phyloP scores from a whole-genome alignment of 1,140 invertebrate species.

The Drosophila oshimai region DNA sequence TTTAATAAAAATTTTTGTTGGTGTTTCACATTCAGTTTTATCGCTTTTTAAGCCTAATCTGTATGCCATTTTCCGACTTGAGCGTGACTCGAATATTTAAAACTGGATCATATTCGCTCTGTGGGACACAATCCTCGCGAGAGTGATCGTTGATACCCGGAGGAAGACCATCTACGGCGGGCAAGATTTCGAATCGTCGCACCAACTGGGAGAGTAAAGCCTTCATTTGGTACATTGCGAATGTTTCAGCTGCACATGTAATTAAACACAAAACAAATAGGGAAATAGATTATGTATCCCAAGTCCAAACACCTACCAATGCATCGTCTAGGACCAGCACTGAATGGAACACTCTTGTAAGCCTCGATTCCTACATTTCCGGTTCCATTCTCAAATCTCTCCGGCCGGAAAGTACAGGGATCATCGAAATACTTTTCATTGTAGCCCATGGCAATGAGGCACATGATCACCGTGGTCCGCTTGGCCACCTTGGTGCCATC shows the following conservation, averaged over 20 bases:
- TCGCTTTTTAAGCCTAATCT: conserved; percentile 56
- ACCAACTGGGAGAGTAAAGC: conserved; percentile 80
- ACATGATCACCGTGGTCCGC: conserved; percentile 74
- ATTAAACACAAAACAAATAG: background rate
- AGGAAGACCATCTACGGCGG: conserved; percentile 57
- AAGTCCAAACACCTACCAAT: conserved; percentile 58
- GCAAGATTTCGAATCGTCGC: conserved; percentile 72
- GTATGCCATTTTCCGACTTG: conserved; percentile 76
- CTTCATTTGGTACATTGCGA: conserved; percentile 83
- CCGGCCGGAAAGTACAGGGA: conserved; percentile 89
- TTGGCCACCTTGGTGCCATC: conserved; percentile 74
- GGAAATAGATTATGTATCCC: too few species aligned
- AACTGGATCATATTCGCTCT: conserved; percentile 73
- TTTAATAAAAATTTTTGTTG: background rate
- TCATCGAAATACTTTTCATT: conserved; percentile 86
- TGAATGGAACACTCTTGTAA: conserved; percentile 86
- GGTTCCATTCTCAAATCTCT: conserved; percentile 85
- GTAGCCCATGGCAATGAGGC: conserved; percentile 76
- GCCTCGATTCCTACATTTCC: conserved; percentile 52
- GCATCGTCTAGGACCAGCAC: conserved; percentile 69
- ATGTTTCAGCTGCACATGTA: conserved; percentile 73
- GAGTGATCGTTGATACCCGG: conserved; percentile 73
- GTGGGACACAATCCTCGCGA: conserved; percentile 59
- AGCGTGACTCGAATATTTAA: conserved; percentile 70
- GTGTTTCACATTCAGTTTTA: background rate